A percentile compares a stretch with the other conserved stretches of the same genome.
These are phyloP conservation scores for Karalla daura DNA, from an alignment of 2,797 vertebrate species.

Conservation along the genomic window DNA sequence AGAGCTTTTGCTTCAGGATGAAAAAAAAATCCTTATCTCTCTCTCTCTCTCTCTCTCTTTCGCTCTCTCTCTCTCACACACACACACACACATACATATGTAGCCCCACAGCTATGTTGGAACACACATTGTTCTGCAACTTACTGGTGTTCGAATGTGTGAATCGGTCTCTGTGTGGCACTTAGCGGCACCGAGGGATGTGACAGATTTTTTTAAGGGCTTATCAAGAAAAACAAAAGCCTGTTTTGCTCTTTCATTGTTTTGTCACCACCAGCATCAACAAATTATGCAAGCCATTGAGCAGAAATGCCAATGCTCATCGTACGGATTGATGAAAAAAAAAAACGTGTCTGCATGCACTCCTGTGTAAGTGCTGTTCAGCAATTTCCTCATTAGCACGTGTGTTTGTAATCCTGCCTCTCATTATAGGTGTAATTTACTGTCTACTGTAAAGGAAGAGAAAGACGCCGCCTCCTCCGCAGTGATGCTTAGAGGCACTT, in stretches of 20 bases:
- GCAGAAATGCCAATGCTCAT: slow-evolving; percentile 6
- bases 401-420: slow-evolving; percentile 16
- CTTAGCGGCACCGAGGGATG: background rate
- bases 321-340: slow-evolving; percentile 10
- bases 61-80: slow-evolving; percentile 4
- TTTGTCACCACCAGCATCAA: slow-evolving; percentile 13
- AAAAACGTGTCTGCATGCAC: background rate
- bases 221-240: slow-evolving; percentile 9
- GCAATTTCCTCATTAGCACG: slow-evolving; percentile 6
- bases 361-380: background rate
- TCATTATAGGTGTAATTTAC: background rate
- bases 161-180: background rate
- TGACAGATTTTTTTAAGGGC: slow-evolving; percentile 23
- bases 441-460: slow-evolving; percentile 24
- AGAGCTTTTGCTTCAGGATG: slow-evolving; percentile 12
- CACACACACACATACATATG: background rate
- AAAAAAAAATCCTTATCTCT: too few relatives aligned
- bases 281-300: slow-evolving; percentile 3
- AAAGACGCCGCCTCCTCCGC: slow-evolving; percentile 15
- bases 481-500: slow-evolving; percentile 14
- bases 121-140: slow-evolving; percentile 3
- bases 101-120: slow-evolving; percentile 13
- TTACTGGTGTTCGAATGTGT: background rate
- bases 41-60: too few relatives aligned
- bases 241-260: slow-evolving; percentile 9